Evolutionary conservation across 2,888 invertebrate genomes (phyloP).

Genomic region (Oscheius sp.): DNA sequence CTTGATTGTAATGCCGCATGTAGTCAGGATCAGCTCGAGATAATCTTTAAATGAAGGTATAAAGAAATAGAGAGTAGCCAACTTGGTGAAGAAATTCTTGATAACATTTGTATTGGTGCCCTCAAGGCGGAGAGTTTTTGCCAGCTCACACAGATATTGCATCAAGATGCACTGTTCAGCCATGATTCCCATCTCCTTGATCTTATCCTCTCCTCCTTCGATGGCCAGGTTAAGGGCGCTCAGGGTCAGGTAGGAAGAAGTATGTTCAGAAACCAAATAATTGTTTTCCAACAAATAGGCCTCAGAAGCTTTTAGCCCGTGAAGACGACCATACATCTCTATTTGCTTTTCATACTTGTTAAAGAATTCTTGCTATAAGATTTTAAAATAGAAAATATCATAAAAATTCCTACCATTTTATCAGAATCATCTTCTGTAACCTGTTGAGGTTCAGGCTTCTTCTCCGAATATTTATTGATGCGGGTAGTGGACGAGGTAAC

Average conservation of each 20-base stretch:
- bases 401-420: conserved; percentile 40
- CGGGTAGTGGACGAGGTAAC: conserved; percentile 93
- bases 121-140: conserved; percentile 78
- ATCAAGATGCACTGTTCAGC: conserved; percentile 94
- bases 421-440: conserved; percentile 52
- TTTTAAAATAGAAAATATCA: conserved; percentile 10
- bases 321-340: conserved; percentile 91
- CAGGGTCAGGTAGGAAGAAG: conserved; percentile 95
- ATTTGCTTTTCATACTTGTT: conserved; percentile 88
- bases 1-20: conserved; percentile 91
- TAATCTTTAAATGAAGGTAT: conserved; percentile 78
- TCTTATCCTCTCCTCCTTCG: conserved; percentile 86
- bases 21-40: conserved; percentile 91
- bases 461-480: conserved; percentile 81
- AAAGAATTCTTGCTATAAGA: conserved; percentile 82
- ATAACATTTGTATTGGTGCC: conserved; percentile 66
- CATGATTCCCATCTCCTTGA: conserved; percentile 90
- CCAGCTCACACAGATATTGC: conserved; percentile 96
- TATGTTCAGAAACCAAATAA: conserved; percentile 91
- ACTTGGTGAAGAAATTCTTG: conserved; percentile 71
- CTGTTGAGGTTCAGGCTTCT: conserved; percentile 40
- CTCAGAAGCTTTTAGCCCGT: conserved; percentile 74
- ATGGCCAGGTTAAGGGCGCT: conserved; percentile 98
- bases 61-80: conserved; percentile 4
- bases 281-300: conserved; percentile 77